phyloP scores from a whole-genome alignment of 1,140 invertebrate species.

The Parapsyche elsis region DNA sequence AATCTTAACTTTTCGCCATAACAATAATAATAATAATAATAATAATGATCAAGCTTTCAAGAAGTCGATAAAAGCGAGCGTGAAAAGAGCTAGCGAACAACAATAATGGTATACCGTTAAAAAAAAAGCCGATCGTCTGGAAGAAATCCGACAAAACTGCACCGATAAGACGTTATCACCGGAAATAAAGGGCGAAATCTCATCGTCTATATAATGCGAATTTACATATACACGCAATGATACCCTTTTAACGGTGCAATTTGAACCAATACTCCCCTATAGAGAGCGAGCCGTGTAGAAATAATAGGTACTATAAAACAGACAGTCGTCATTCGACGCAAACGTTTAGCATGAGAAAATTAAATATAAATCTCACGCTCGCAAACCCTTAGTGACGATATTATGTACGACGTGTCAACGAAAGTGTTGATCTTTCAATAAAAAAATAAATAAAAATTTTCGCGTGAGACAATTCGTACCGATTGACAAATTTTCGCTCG shows the following conservation, averaged over 20 bases:
- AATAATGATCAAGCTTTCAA: no score
- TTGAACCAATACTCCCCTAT: background rate
- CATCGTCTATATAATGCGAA: background rate
- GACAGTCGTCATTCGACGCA: background rate
- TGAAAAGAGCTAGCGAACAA: background rate
- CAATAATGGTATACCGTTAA: constrained; percentile 13
- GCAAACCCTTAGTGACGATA: background rate
- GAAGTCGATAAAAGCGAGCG: background rate
- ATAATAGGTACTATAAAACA: background rate
- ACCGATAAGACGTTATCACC: background rate
- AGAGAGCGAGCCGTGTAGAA: background rate
- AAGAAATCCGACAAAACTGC: constrained; percentile 14
- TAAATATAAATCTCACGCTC: background rate
- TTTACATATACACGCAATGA: constrained; percentile 26
- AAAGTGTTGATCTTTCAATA: no score
- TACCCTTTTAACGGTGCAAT: constrained; percentile 8
- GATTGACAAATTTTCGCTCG: constrained; percentile 3
- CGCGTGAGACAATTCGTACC: no score
- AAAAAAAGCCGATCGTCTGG: constrained; percentile 27
- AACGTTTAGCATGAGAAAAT: background rate
- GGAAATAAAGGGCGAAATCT: constrained; percentile 6
- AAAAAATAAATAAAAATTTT: no score
- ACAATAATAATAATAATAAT: no score
- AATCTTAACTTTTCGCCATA: no score
- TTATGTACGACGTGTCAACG: no score